Base-by-base conservation (phyloP, 1,140 invertebrate species). In the Drosophila hydei region DNA sequence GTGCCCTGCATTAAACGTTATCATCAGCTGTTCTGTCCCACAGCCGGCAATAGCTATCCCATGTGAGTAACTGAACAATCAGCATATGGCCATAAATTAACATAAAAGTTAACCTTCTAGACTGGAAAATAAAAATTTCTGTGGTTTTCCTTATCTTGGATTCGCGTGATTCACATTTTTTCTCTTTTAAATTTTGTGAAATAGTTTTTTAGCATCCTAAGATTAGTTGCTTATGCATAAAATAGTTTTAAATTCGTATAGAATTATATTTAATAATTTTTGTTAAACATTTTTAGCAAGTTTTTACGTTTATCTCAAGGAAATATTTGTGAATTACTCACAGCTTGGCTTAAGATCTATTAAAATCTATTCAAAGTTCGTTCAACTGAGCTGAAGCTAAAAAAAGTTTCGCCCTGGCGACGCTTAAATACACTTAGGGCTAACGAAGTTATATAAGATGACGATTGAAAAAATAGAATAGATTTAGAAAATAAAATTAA, bases 1-100 rank as follows among this genome's bases (percentile, higher is more conserved):
- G 94, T 96, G 72, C 97, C 97, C 25, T 98, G 97, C 91, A 96
- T 98, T 71, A 97, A 97, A 91, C 93, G 95, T 76, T 94, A 96
- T 89, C 96, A 97, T 92, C 97, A 98, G 92, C 93, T 98, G 21
- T 98, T 96, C 91, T 98, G 97, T 92, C 96, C 97, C 25, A 97
- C 96, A 21, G 96, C 97, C 62, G 97, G 97, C 72, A 97, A 96
- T 87, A 95, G 94, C 27, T 98, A 98, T 93, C 97, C 97, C 74
- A 94, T 96, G 97, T 98, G 93, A 96, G 95, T 95, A 74, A 18
- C 9, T 27, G n/a, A 12, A 7, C 5, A 12, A 4, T 56, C 7
- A 11, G 16, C 38, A 43, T 42, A 3, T 42, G 18, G 4, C 40
- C 6, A 8, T 12, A 21, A 45, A 18, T 9, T 18, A 45, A 8